Conservation (phyloP, 1,140 invertebrate genomes). For the Hydropsyche tenuis region DNA sequence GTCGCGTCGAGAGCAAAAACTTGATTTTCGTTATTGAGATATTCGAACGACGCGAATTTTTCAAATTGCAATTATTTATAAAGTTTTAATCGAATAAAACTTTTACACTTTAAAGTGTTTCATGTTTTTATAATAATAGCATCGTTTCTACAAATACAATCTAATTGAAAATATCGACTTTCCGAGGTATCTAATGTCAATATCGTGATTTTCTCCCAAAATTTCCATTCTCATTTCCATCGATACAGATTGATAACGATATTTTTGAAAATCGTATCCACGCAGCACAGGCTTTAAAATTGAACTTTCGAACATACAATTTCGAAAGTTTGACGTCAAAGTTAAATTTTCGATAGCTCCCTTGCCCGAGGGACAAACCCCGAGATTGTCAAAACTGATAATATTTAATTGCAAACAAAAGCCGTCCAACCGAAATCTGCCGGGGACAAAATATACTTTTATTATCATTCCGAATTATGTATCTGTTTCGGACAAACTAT, state of each 20-base stretch:
- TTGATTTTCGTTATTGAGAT: too few relatives aligned
- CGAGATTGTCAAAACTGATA: slow-evolving; percentile 26
- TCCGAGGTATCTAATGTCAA: neutral
- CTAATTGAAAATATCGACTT: neutral
- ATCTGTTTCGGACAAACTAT: too few relatives aligned
- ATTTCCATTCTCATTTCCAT: neutral
- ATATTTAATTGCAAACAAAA: slow-evolving; percentile 29
- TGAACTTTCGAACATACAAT: slow-evolving; percentile 28
- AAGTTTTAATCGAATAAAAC: too few relatives aligned
- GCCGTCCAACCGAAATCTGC: neutral
- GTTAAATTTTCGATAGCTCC: slow-evolving; percentile 24
- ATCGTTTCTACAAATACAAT: too few relatives aligned
- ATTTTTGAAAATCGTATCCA: neutral
- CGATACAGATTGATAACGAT: neutral
- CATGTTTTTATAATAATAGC: too few relatives aligned
- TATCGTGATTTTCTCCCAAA: neutral
- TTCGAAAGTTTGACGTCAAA: slow-evolving; percentile 25
- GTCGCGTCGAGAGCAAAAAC: too few relatives aligned
- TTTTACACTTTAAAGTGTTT: too few relatives aligned
- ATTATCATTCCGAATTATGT: too few relatives aligned
- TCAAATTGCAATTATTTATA: too few relatives aligned
- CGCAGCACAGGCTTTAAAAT: slow-evolving; percentile 16
- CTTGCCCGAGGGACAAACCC: neutral
- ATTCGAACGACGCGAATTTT: neutral
- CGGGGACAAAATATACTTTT: too few relatives aligned